Evolutionary conservation across 2,113 vertebrate genomes (phyloP), one percentile per base, ranked within the genome.

Genomic region (Sinocyclocheilus maitianheensis): DNA sequence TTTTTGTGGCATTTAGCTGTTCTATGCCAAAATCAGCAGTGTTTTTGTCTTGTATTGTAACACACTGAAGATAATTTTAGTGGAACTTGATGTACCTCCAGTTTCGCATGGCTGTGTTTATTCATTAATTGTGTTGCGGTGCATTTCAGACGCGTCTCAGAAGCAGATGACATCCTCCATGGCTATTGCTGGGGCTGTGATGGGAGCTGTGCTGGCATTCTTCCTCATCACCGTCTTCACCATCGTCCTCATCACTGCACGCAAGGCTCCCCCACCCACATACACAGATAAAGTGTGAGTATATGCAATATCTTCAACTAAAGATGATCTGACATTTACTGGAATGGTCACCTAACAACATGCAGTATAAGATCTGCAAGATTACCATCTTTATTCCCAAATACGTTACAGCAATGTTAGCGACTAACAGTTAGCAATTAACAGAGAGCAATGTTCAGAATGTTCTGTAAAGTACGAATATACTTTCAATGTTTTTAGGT

Each of bases 171-270:
- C 95, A 40, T 97, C 96, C 90, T 96, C 96, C 84, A 93, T 97
- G 91, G 95, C 95, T 1, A 95, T 98, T 90, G 97, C 95, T 65
- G 97, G 96, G 90, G 97, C 97, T 53, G 94, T 97, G 87, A 97
- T 99, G 93, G 97, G 97, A 74, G 97, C 97, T 40, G 96, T 98
- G 90, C 95, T 99, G 77, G 96, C 97, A 65, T 95, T 99, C 87
- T 97, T 98, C 95, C 96, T 99, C 91, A 97, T 98, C 74, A 67
- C 90, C 0, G 90, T 98, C 93, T 97, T 98, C 94, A 94, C 96
- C 91, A 95, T 96, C 84, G 96, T 97, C 86, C 93, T 98, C 88
- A 88, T 98, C 89, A 96, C 95, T 1, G 95, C 96, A 43, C 95
- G 94, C 88, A 97, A 96, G 89, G 81, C 91, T 84, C 90, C 91